Evolutionary conservation across 2,888 invertebrate species (phyloP), one percentile per base, ranked within the genome.

Genomic region (Zootermopsis nevadensis): DNA sequence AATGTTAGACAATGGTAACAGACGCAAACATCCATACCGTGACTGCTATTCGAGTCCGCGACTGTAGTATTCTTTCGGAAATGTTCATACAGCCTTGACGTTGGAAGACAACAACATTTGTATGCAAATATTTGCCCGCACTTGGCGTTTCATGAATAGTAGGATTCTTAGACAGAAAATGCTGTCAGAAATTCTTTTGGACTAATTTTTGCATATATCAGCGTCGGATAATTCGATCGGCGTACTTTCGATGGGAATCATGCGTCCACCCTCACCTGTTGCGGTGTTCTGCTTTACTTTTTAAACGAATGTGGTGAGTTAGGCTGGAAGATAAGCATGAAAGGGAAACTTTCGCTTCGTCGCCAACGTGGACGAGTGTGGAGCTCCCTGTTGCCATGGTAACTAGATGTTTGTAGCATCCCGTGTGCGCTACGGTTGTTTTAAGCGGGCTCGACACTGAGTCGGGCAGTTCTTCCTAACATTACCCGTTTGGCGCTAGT

Each of bases 401-500:
- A 33, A 69, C 69, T 69, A 19, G 24, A 7, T 10, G 30, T 66
- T 66, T 66, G 30, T 66, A n/a, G 0, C 66, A n/a, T 66, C 66
- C 66, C 66, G 66, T 4, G n/a, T 66, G 66, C 66, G 48, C 48
- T 48, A 15, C 48, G 15, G 48, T 15, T 48, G 48, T 19, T 12
- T 48, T 12, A n/a, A 60, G 10, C 60, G 60, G n/a, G 69, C 66
- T 10, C 69, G 69, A 66, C 30, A n/a, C 66, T 31, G 69, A 69
- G 69, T 69, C 69, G 24, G 0, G 6, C 15, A 33, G 19, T 69
- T 1, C 31, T 15, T 22, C 69, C 69, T 31, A 31, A 55, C 77
- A 77, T 77, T 77, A 31, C 77, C 48, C 77, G 55, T 77, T 77
- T 77, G 77, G 77, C 77, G 77, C 77, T 77, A 31, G 53, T 33